phyloP scores from a whole-genome alignment of 2,888 invertebrate species.

The Stegana nigrithorax region DNA sequence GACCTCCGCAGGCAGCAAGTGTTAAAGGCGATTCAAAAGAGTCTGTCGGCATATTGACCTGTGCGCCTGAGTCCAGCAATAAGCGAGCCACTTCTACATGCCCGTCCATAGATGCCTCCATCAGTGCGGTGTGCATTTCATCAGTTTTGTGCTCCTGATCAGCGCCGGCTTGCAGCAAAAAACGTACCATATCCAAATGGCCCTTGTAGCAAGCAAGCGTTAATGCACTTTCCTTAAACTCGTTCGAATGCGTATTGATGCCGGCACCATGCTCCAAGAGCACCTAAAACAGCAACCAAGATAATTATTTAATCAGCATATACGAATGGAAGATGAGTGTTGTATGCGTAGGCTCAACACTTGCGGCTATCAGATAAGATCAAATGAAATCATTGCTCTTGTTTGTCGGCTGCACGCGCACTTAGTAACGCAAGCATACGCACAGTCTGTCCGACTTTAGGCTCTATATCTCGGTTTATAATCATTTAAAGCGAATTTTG shows the following conservation, averaged over 20 bases:
- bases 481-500: constrained; percentile 69
- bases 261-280: constrained; percentile 94
- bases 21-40: constrained; percentile 99
- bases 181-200: constrained; percentile 96
- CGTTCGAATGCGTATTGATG: constrained; percentile 98
- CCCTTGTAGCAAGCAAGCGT: constrained; percentile 96
- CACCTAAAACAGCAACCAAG: constrained; percentile 71
- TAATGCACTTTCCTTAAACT: constrained; percentile 98
- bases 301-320: neutral
- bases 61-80: constrained; percentile 95
- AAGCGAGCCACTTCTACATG: constrained; percentile 97
- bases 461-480: constrained; percentile 75
- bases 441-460: constrained; percentile 32
- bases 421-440: constrained; percentile 62
- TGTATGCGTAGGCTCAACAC: neutral
- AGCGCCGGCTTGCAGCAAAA: constrained; percentile 94
- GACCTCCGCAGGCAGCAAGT: constrained; percentile 97
- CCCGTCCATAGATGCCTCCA: constrained; percentile 99
- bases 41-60: constrained; percentile 98
- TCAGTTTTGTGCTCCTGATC: constrained; percentile 99
- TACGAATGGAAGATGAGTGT: too few species aligned
- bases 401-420: constrained; percentile 30
- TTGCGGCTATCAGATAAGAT: constrained; percentile 68
- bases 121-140: constrained; percentile 99
- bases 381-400: constrained; percentile 64